phyloP scores from a whole-genome alignment of 2,797 vertebrate species.

The Sebastolobus alascanus region DNA sequence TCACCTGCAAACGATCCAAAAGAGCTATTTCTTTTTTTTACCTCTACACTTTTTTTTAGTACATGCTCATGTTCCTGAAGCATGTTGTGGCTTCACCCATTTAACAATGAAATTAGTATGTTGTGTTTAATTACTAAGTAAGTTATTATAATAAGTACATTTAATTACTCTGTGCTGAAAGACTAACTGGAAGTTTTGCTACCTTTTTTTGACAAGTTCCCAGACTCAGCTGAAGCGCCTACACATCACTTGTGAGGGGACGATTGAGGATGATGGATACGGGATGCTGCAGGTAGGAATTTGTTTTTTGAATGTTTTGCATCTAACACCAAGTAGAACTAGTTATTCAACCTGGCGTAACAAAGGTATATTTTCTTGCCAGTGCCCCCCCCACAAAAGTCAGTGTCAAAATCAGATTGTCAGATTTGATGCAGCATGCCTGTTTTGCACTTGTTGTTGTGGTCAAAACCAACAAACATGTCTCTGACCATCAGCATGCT shows the following conservation, averaged over 20 bases:
- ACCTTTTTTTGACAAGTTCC: slow-evolving; percentile 79
- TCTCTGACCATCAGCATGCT: background rate
- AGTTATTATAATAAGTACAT: background rate
- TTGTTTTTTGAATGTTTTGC: slow-evolving; percentile 6
- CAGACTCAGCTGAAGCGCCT: slow-evolving; percentile 88
- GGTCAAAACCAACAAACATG: slow-evolving; percentile 12
- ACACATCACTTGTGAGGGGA: slow-evolving; percentile 93
- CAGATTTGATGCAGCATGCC: background rate
- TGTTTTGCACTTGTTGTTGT: background rate
- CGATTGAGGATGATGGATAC: slow-evolving; percentile 93
- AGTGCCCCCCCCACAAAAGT: background rate
- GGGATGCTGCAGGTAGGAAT: slow-evolving; percentile 96
- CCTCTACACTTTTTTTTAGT: background rate
- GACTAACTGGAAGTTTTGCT: slow-evolving; percentile 11
- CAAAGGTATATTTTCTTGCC: background rate
- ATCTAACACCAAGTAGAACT: background rate
- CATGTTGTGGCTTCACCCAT: background rate
- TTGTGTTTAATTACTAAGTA: background rate
- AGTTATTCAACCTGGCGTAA: background rate
- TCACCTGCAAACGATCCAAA: background rate
- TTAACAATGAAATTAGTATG: background rate
- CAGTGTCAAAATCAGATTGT: background rate
- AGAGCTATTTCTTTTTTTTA: background rate
- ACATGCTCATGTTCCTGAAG: background rate
- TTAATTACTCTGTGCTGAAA: background rate